Evolutionary conservation across 2,888 invertebrate genomes (phyloP), one percentile per base, ranked within the genome.

Genomic region (Andrena haemorrhoa): DNA sequence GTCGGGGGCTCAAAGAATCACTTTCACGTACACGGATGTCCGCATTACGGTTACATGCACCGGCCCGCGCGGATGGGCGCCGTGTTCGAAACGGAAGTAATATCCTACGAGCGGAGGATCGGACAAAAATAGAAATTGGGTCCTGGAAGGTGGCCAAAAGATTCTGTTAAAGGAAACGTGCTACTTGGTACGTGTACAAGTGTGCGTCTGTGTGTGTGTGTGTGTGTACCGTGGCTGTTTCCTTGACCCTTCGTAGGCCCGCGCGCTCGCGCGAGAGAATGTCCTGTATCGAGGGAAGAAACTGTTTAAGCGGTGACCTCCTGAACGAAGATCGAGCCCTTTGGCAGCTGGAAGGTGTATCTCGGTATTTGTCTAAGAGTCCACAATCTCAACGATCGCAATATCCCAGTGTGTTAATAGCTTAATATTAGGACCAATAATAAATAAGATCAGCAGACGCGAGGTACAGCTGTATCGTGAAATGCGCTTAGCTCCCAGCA

Each of bases 1-100:
- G 66, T 16, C 41, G 71, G 41, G 60, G 47, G 68, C 77, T 77
- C 77, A 69, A 71, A 77, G 80, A 77, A 81, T 81, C 80, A 81
- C 73, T 75, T 82, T 75, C 79, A 51, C 79, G 71, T 71, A 75
- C 71, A 71, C 79, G 72, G 71, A 53, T 75, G 72, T 60, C 71
- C 71, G 68, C 53, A 41, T 82, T 74, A 72, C 71, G 75, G 75
- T 41, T 79, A 79, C 68, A 68, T 51, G 75, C 60, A 31, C 64
- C 41, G 31, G 29, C 2, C 53, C 33, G 58, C 26, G 47, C 16
- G 41, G 53, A 51, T 53, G 58, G n/a, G 3, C n/a, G 56, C 12
- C 49, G 41, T 23, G 64, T 29, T 74, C 56, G 51, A 61, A 68
- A 61, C 71, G 82, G 79, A 79, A 82, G 75, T 79, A 75, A 82